Percentiles rank a stretch among this genome's conserved stretches.
phyloP scores from a whole-genome alignment of 2,888 invertebrate genomes.

The Eledona agricola region DNA sequence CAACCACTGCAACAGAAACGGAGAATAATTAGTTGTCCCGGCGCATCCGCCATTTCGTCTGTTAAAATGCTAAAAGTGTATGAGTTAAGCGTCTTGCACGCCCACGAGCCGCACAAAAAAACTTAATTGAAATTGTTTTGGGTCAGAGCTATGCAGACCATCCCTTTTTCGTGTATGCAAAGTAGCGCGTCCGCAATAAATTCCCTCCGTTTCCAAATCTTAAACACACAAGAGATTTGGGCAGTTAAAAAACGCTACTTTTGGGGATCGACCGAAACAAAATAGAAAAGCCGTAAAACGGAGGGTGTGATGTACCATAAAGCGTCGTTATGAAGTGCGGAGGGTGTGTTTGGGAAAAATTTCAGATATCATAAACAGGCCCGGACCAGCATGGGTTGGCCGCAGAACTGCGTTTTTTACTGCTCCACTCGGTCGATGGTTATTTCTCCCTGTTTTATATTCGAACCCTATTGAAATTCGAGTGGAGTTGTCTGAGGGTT shows the following conservation, averaged over 20 bases:
- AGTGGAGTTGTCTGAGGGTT: constrained; percentile 42
- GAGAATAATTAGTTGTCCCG: neutral
- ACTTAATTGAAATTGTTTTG: constrained; percentile 25
- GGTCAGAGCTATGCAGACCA: constrained; percentile 7
- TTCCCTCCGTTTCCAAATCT: constrained; percentile 25
- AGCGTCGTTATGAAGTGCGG: constrained; percentile 35
- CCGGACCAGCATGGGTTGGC: constrained; percentile 42
- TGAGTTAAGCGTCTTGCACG: constrained; percentile 7
- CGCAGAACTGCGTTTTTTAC: constrained; percentile 51
- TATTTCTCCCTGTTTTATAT: constrained; percentile 47
- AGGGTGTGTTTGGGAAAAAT: constrained; percentile 34
- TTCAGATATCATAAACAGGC: constrained; percentile 47
- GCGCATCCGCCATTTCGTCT: neutral
- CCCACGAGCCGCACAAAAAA: constrained; percentile 6
- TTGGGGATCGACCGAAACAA: constrained; percentile 38
- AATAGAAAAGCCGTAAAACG: constrained; percentile 38
- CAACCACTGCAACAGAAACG: constrained; percentile 66
- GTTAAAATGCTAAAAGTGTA: neutral
- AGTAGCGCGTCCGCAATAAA: constrained; percentile 24
- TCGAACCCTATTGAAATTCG: constrained; percentile 47
- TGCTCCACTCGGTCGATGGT: constrained; percentile 40
- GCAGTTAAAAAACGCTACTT: constrained; percentile 28
- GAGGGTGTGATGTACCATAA: constrained; percentile 35
- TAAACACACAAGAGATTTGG: constrained; percentile 21
- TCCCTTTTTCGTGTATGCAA: constrained; percentile 12